These are phyloP conservation scores for Smittia sp. DNA, from an alignment of 2,888 invertebrate genomes.

Conservation along the genomic window DNA sequence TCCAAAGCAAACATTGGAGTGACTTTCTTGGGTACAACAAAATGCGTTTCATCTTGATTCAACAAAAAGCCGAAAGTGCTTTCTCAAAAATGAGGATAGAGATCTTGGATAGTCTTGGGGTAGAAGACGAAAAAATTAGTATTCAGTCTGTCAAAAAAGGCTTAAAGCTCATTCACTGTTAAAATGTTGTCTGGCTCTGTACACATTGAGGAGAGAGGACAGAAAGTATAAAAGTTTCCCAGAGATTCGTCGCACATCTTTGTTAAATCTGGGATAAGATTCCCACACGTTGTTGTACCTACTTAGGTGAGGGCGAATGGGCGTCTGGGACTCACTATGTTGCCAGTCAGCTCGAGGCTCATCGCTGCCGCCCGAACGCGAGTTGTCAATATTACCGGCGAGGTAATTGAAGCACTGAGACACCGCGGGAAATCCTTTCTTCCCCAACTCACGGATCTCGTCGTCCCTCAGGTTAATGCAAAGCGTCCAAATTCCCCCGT, in stretches of 20 bases:
- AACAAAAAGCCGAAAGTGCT: conserved; percentile 1
- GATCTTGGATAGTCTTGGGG: background rate
- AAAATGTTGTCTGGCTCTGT: too few relatives aligned
- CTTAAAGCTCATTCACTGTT: too few relatives aligned
- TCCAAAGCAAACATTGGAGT: background rate
- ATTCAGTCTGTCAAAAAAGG: too few relatives aligned
- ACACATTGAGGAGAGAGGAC: too few relatives aligned
- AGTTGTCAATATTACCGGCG: conserved; percentile 64
- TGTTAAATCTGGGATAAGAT: too few relatives aligned
- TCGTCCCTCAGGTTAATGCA: conserved; percentile 78
- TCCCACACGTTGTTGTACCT: conserved; percentile 44
- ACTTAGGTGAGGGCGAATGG: conserved; percentile 55
- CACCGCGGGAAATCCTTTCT: conserved; percentile 65
- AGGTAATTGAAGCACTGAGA: conserved; percentile 78
- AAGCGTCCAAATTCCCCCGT: conserved; percentile 77
- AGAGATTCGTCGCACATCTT: too few relatives aligned
- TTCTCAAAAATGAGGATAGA: background rate
- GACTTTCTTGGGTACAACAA: conserved; percentile 24
- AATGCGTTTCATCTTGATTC: conserved; percentile 10
- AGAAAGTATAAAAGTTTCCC: too few relatives aligned
- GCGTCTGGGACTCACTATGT: conserved; percentile 63
- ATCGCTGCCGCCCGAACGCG: conserved; percentile 56
- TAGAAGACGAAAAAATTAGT: too few relatives aligned
- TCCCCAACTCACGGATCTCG: conserved; percentile 65
- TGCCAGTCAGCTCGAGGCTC: conserved; percentile 78